Percentiles rank a stretch among this genome's conserved stretches.
These are phyloP conservation scores for Spicauda simplicius DNA, from an alignment of 2,888 invertebrate species.

Conservation along the genomic window DNA sequence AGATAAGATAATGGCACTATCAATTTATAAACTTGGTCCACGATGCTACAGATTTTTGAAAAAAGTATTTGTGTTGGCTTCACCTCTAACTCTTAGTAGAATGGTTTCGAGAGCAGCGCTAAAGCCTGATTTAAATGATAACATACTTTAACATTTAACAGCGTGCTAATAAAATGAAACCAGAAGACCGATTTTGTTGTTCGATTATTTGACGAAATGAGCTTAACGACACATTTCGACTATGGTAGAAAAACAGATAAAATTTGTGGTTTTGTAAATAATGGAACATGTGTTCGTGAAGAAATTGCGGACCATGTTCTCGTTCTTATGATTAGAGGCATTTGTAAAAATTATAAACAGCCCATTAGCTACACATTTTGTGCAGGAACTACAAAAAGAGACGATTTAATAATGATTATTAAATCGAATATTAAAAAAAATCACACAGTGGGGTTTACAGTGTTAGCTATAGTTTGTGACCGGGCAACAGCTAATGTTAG, in stretches of 20 bases:
- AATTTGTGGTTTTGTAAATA: too few relatives aligned
- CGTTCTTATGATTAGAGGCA: background rate
- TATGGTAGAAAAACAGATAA: background rate
- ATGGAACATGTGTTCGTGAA: slow-evolving; percentile 32
- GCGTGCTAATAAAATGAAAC: background rate
- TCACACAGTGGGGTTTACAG: background rate
- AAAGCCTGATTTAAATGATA: slow-evolving; percentile 15
- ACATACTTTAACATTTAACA: slow-evolving; percentile 2
- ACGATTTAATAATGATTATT: background rate
- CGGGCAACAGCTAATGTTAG: background rate
- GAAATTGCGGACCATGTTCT: background rate
- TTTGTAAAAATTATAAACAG: slow-evolving; percentile 7
- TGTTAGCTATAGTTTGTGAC: slow-evolving; percentile 1
- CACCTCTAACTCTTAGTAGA: background rate
- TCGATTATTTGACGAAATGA: slow-evolving; percentile 1
- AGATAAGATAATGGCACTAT: slow-evolving; percentile 34
- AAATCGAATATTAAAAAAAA: background rate
- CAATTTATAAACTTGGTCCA: slow-evolving; percentile 33
- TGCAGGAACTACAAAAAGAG: background rate
- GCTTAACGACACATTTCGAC: background rate
- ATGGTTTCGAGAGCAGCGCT: background rate
- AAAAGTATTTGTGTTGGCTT: slow-evolving; percentile 22
- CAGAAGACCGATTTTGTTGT: background rate
- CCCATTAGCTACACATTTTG: background rate
- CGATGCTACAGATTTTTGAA: slow-evolving; percentile 25